Evolutionary conservation across 1,140 invertebrate genomes (phyloP).

Genomic region (Plutomurus gul): DNA sequence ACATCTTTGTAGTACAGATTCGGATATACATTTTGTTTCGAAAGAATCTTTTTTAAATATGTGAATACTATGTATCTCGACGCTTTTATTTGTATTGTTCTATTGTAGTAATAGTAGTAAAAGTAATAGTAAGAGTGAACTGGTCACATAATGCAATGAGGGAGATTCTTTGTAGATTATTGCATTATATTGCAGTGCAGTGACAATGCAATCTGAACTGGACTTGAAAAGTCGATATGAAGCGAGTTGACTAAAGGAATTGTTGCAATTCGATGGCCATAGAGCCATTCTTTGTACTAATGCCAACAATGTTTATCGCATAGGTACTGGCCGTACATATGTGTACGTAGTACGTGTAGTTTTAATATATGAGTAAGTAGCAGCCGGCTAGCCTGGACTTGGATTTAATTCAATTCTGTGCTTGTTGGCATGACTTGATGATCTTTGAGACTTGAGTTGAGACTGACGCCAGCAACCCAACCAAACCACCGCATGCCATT

Average conservation of each 20-base stretch:
- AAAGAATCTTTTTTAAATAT: too few species aligned
- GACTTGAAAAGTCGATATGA: not conserved
- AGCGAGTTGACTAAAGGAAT: not conserved
- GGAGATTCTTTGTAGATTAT: not conserved
- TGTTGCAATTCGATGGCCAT: constrained; percentile 17
- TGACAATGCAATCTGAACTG: not conserved
- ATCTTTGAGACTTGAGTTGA: not conserved
- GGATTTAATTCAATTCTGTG: constrained; percentile 2
- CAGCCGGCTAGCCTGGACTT: constrained; percentile 17
- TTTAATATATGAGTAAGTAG: too few species aligned
- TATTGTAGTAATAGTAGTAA: too few species aligned
- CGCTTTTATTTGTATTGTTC: too few species aligned
- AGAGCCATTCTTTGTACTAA: not conserved
- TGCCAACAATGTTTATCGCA: too few species aligned
- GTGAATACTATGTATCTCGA: too few species aligned
- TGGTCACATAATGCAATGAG: too few species aligned
- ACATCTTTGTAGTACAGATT: too few species aligned
- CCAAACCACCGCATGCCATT: constrained; percentile 25
- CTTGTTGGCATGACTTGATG: not conserved
- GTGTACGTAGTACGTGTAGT: too few species aligned
- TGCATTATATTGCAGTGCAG: not conserved
- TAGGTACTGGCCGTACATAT: too few species aligned
- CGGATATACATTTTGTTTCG: too few species aligned
- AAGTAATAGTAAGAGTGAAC: too few species aligned
- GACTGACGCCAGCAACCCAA: constrained; percentile 14